A percentile compares a stretch with the other conserved stretches of the same genome.
Evolutionary conservation across 2,113 vertebrate genomes (phyloP).

Genomic region (Oreocharis arfaki): DNA sequence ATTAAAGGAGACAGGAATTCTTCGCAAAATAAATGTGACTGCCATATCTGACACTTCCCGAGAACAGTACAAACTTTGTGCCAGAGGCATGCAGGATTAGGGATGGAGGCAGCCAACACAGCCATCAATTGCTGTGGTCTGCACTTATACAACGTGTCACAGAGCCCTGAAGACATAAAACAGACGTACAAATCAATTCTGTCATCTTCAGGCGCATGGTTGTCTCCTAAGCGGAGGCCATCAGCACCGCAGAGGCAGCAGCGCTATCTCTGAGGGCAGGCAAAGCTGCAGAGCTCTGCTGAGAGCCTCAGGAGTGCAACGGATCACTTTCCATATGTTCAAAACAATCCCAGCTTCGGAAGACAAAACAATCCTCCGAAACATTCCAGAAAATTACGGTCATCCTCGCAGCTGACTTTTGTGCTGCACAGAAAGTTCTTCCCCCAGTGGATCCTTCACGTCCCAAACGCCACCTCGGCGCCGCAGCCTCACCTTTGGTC

Average conservation of each 20-base stretch:
- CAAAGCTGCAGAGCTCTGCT: neutral
- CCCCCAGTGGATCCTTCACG: neutral
- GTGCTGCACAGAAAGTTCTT: neutral
- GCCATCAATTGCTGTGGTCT: neutral
- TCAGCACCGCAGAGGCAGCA: neutral
- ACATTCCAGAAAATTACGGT: neutral
- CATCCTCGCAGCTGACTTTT: neutral
- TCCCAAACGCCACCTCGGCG: neutral
- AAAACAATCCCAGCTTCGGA: neutral
- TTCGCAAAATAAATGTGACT: neutral
- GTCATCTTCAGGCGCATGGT: neutral
- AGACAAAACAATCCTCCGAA: constrained; percentile 46
- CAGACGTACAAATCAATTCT: constrained; percentile 23
- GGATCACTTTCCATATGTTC: neutral
- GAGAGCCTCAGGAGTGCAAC: neutral
- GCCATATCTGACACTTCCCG: constrained; percentile 21
- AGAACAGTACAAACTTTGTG: constrained; percentile 28
- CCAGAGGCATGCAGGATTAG: constrained; percentile 46
- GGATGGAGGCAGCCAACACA: constrained; percentile 6
- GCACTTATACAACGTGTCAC: constrained; percentile 23
- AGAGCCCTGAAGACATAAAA: constrained; percentile 13
- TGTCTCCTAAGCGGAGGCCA: constrained; percentile 10
- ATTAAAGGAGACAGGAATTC: constrained; percentile 42
- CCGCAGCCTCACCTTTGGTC: constrained; percentile 80
- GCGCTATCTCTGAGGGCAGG: neutral